phyloP scores from a whole-genome alignment of 2,113 vertebrate genomes.

The Petroica traversi region DNA sequence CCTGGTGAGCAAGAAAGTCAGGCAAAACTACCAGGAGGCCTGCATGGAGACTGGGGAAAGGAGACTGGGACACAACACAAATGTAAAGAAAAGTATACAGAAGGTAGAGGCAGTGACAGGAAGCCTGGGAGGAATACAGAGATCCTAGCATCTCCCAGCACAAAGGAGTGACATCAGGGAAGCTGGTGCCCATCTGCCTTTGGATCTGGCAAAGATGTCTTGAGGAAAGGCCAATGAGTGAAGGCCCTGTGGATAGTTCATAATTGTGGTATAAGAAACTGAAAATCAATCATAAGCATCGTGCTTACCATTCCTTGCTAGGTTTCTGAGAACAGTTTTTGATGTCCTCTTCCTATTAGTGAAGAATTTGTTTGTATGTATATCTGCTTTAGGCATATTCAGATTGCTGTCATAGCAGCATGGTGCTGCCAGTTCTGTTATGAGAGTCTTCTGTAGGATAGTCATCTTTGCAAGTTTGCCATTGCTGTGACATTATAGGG shows the following conservation, averaged over 20 bases:
- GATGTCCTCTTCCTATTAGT: neutral
- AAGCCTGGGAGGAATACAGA: neutral
- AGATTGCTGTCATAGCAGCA: neutral
- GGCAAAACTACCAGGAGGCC: neutral
- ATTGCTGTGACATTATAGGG: neutral
- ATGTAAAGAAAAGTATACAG: neutral
- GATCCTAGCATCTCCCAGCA: neutral
- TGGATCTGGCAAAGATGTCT: neutral
- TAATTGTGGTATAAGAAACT: neutral
- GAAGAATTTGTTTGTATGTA: neutral
- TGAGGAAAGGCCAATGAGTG: neutral
- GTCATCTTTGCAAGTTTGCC: neutral
- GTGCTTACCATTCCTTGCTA: neutral
- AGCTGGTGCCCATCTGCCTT: fast-evolving
- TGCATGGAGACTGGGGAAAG: neutral
- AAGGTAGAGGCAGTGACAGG: neutral
- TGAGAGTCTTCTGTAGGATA: neutral
- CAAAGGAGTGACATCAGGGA: neutral
- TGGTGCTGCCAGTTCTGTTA: neutral
- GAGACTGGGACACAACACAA: neutral
- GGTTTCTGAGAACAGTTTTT: neutral
- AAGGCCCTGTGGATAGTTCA: neutral
- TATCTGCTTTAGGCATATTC: neutral
- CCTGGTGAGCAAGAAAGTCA: neutral
- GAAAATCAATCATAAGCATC: neutral